phyloP scores from a whole-genome alignment of 2,797 vertebrate species.

The Emydoidea blandingii region DNA sequence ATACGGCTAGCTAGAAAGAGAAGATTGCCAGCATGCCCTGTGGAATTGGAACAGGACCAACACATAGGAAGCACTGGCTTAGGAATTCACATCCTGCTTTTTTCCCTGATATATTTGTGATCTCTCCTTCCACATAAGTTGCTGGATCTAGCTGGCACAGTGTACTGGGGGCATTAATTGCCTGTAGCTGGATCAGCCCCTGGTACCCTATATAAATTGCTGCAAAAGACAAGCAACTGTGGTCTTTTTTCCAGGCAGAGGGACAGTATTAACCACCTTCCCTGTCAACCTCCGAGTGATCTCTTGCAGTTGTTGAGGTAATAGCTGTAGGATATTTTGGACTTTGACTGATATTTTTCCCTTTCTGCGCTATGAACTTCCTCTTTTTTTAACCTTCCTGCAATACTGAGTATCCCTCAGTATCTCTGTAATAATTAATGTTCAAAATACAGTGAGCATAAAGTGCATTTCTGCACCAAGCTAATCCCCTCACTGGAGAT shows the following conservation, averaged over 20 bases:
- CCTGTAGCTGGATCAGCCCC: background rate
- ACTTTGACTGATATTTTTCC: slow-evolving; percentile 18
- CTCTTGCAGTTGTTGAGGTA: slow-evolving; percentile 16
- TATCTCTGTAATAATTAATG: slow-evolving; percentile 35
- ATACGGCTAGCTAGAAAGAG: background rate
- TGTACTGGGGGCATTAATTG: background rate
- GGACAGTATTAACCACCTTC: background rate
- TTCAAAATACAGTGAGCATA: background rate
- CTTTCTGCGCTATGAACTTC: background rate
- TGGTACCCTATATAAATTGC: background rate
- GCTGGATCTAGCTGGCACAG: background rate
- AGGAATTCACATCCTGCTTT: background rate
- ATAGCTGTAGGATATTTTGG: slow-evolving; percentile 2
- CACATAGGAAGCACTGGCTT: background rate
- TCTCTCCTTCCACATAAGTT: background rate
- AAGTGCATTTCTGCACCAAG: background rate
- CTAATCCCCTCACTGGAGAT: slow-evolving; percentile 15
- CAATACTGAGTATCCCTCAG: slow-evolving; percentile 5
- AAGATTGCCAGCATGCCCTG: background rate
- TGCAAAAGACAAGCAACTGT: background rate
- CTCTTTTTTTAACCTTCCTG: background rate
- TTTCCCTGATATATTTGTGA: background rate
- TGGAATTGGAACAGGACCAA: background rate
- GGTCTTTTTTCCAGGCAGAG: background rate
- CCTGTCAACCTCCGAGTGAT: background rate